A percentile compares a stretch with the other conserved stretches of the same genome.
Conservation (phyloP, 2,113 vertebrate species). For the Pao palembangensis region DNA sequence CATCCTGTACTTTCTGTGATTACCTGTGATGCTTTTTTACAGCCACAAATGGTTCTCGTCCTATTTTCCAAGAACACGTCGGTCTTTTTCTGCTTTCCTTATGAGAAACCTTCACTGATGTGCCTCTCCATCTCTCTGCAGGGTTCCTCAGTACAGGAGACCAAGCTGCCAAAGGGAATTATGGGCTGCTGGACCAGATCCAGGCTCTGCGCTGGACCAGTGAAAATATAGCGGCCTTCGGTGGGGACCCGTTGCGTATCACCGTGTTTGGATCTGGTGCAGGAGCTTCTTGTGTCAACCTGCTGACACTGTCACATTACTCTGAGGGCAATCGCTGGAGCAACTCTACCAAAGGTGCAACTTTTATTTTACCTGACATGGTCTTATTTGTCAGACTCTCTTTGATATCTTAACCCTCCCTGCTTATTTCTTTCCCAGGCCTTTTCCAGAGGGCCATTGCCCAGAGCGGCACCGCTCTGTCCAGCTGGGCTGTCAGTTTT, state of each 20-base stretch:
- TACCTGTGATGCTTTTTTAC: too few relatives aligned
- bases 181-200: conserved; percentile 94
- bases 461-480: conserved; percentile 95
- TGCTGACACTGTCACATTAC: conserved; percentile 99
- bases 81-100: too few relatives aligned
- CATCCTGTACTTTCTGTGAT: too few relatives aligned
- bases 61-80: too few relatives aligned
- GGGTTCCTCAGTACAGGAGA: conserved; percentile 98
- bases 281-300: conserved; percentile 97
- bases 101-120: conserved; percentile 15
- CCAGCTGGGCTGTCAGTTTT: conserved; percentile 98
- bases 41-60: too few relatives aligned
- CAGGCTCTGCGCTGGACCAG: conserved; percentile 98
- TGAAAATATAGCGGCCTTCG: conserved; percentile 98
- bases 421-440: conserved; percentile 71
- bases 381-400: too few relatives aligned
- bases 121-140: conserved; percentile 57
- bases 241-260: conserved; percentile 95
- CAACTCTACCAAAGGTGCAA: conserved; percentile 99
- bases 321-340: conserved; percentile 99
- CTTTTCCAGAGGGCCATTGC: conserved; percentile 98
- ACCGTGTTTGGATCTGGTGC: conserved; percentile 99
- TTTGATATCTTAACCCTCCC: background rate
- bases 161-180: conserved; percentile 98
- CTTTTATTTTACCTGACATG: too few relatives aligned